Percentiles rank a stretch among this genome's conserved stretches.
These are phyloP conservation scores for Corythoichthys intestinalis DNA, from an alignment of 2,113 vertebrate species.

Conservation along the genomic window DNA sequence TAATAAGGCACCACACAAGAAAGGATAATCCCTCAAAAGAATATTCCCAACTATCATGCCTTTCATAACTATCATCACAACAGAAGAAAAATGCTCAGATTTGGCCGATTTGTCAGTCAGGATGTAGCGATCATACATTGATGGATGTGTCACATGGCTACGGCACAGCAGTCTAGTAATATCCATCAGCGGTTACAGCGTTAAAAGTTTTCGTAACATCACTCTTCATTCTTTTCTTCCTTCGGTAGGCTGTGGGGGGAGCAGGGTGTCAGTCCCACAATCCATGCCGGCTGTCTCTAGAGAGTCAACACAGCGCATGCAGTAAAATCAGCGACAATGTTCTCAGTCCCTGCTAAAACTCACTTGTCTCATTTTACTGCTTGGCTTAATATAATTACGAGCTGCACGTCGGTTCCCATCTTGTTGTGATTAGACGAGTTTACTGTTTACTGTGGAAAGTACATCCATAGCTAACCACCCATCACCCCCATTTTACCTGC, in stretches of 20 bases:
- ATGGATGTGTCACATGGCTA: conserved; percentile 54
- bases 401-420: conserved; percentile 56
- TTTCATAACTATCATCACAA: not conserved
- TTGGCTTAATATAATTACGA: conserved; percentile 49
- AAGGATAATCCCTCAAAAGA: too few relatives aligned
- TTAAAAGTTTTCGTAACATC: not conserved
- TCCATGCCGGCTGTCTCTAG: conserved; percentile 50
- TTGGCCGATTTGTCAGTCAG: conserved; percentile 35
- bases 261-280: conserved; percentile 19
- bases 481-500: conserved; percentile 12
- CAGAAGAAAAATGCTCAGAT: not conserved
- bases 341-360: conserved; percentile 38
- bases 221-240: not conserved
- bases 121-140: conserved; percentile 48
- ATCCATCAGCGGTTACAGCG: conserved; percentile 31
- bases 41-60: not conserved
- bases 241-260: too few relatives aligned
- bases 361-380: conserved; percentile 53
- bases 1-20: too few relatives aligned
- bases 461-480: conserved; percentile 18
- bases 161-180: conserved; percentile 46
- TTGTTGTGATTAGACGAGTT: conserved; percentile 72
- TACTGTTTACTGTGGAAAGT: conserved; percentile 69
- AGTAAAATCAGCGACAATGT: conserved; percentile 59
- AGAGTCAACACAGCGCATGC: conserved; percentile 55